Conservation (phyloP, 92 coral and sea anemone genomes). For the Actinernus sp. region DNA sequence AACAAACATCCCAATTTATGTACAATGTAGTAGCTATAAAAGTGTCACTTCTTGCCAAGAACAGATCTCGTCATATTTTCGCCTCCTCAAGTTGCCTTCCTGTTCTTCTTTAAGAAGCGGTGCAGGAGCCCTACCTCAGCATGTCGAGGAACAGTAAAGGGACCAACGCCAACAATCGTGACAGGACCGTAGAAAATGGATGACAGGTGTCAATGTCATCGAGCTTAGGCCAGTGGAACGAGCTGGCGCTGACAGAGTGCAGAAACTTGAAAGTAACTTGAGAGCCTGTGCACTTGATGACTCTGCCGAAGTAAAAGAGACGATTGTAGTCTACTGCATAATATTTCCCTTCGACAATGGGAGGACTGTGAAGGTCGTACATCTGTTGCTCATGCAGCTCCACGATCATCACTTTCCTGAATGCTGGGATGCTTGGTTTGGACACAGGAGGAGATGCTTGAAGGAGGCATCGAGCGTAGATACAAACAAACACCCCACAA, state of each 20-base stretch:
- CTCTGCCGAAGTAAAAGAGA: conserved; percentile 51
- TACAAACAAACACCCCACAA: conserved; percentile 60
- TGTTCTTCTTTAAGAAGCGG: conserved; percentile 30
- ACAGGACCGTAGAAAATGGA: conserved; percentile 61
- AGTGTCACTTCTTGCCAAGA: too few relatives aligned
- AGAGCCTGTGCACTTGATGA: neutral
- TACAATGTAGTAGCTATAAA: too few relatives aligned
- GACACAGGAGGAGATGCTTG: conserved; percentile 31
- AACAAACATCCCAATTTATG: too few relatives aligned
- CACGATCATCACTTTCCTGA: conserved; percentile 38
- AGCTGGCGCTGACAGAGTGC: conserved; percentile 33
- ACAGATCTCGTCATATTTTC: too few relatives aligned
- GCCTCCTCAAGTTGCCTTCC: too few relatives aligned
- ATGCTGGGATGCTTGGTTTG: conserved; percentile 16
- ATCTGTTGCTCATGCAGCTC: conserved; percentile 46
- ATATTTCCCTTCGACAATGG: neutral
- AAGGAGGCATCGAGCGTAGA: conserved; percentile 41
- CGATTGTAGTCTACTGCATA: conserved; percentile 58
- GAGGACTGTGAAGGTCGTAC: neutral
- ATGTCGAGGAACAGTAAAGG: conserved; percentile 55
- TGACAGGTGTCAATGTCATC: conserved; percentile 35
- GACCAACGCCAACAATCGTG: conserved; percentile 45
- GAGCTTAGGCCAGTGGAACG: conserved; percentile 42
- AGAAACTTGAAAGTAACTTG: conserved; percentile 44
- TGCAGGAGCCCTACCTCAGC: conserved; percentile 48